A percentile compares a stretch with the other conserved stretches of the same genome.
phyloP scores from a whole-genome alignment of 2,888 invertebrate genomes.

The Eilema caniola region DNA sequence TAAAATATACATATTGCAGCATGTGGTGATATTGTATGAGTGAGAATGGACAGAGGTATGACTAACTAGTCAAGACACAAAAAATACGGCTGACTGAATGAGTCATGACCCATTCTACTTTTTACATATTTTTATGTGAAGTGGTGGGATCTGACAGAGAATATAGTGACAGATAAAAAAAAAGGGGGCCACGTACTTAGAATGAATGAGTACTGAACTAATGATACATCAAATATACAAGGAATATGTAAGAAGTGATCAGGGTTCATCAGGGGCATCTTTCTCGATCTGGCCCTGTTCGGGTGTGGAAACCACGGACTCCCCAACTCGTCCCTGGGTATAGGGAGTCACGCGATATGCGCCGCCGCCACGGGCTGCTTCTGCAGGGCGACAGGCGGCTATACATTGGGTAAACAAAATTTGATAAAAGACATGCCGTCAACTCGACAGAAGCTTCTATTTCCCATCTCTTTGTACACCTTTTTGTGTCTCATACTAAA shows the following conservation, averaged over 20 bases:
- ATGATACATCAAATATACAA: not conserved
- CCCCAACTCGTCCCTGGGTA: too few species aligned
- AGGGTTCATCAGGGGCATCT: too few species aligned
- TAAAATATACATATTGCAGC: conserved; percentile 22
- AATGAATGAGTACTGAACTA: not conserved
- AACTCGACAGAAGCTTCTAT: not conserved
- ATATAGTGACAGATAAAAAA: not conserved
- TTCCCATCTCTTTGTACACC: not conserved
- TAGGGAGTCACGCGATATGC: too few species aligned
- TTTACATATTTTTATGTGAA: not conserved
- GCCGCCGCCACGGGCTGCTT: too few species aligned
- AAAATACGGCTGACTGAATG: not conserved
- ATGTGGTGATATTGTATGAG: conserved; percentile 15
- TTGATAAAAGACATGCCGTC: too few species aligned
- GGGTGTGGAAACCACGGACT: too few species aligned
- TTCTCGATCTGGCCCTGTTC: too few species aligned
- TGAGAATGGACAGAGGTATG: conserved; percentile 16
- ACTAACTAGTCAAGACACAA: conserved; percentile 10
- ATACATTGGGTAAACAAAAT: too few species aligned
- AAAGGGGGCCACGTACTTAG: not conserved
- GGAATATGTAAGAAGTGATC: too few species aligned
- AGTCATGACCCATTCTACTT: not conserved
- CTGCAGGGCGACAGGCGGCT: too few species aligned
- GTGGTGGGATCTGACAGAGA: not conserved
- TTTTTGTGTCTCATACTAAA: too few species aligned